Percentiles rank a stretch among this genome's conserved stretches.
Evolutionary conservation across 1,140 invertebrate species (phyloP).

Genomic region (Laodelphax striatellus): DNA sequence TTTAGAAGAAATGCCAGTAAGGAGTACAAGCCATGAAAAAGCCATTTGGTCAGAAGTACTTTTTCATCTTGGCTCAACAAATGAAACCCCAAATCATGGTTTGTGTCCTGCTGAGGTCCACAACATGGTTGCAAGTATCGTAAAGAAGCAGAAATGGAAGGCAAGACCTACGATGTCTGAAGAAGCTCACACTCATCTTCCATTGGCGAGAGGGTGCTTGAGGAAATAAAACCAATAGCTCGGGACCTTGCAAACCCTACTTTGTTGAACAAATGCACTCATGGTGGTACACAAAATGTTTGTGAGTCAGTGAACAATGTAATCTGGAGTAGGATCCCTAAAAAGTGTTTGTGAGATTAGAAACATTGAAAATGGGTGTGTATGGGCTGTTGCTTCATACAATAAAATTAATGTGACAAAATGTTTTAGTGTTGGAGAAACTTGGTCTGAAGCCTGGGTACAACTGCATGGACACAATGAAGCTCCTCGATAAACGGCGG

Average conservation of each 20-base stretch:
- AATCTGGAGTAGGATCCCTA: slow-evolving; percentile 5
- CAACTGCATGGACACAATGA: slow-evolving; percentile 6
- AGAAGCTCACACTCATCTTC: no score
- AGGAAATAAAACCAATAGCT: no score
- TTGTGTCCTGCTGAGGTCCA: slow-evolving; percentile 9
- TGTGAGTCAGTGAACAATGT: slow-evolving; percentile 12
- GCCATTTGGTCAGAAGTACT: slow-evolving; percentile 5
- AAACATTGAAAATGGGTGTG: slow-evolving; percentile 9
- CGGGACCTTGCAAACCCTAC: slow-evolving; percentile 5
- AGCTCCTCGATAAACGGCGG: neutral
- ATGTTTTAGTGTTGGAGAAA: slow-evolving; percentile 6
- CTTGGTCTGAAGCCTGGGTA: neutral
- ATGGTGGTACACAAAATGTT: slow-evolving; percentile 7
- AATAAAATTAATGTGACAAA: slow-evolving; percentile 6
- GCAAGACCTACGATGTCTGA: no score
- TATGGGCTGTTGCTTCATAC: slow-evolving; percentile 11
- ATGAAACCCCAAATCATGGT: slow-evolving; percentile 12
- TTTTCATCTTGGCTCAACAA: slow-evolving; percentile 10
- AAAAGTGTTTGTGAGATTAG: slow-evolving; percentile 4
- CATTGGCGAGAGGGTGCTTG: no score
- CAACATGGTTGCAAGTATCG: slow-evolving; percentile 16
- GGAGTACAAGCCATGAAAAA: slow-evolving; percentile 3
- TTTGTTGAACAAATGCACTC: slow-evolving; percentile 7
- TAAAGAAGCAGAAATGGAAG: no score
- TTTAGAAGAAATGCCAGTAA: neutral